A percentile compares a stretch with the other conserved stretches of the same genome.
phyloP scores from a whole-genome alignment of 1,140 invertebrate species.

The Drosophila ambigua region DNA sequence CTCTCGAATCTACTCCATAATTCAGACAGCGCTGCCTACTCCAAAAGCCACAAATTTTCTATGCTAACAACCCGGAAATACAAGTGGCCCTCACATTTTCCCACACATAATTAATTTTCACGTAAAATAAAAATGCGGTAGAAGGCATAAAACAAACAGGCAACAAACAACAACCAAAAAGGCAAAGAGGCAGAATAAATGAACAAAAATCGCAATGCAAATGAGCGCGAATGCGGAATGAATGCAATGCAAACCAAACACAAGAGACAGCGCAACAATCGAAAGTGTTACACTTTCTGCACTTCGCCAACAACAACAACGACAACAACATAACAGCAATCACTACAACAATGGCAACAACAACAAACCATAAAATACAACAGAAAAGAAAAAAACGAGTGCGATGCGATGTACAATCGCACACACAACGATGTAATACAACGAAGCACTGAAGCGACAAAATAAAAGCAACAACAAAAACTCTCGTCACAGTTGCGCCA shows the following conservation, averaged over 20 bases:
- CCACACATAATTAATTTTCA: conserved; percentile 79
- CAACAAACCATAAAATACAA: conserved; percentile 59
- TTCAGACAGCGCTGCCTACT: neutral
- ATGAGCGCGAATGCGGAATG: conserved; percentile 81
- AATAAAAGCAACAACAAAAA: conserved; percentile 30
- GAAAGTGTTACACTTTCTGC: conserved; percentile 82
- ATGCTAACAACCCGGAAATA: conserved; percentile 69
- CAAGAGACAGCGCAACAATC: conserved; percentile 70
- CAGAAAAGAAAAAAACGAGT: conserved; percentile 48
- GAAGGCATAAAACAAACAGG: conserved; percentile 42
- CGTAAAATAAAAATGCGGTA: conserved; percentile 36
- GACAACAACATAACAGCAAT: conserved; percentile 39
- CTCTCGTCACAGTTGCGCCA: conserved; percentile 70
- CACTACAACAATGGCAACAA: conserved; percentile 58
- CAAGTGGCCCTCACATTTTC: conserved; percentile 69
- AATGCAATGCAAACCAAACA: conserved; percentile 63
- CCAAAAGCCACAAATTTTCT: conserved; percentile 6
- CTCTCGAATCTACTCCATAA: too few relatives aligned
- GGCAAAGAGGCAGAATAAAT: conserved; percentile 27
- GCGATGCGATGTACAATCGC: conserved; percentile 43
- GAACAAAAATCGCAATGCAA: conserved; percentile 66
- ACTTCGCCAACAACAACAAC: conserved; percentile 67
- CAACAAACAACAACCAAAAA: conserved; percentile 24
- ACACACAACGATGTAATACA: conserved; percentile 69
- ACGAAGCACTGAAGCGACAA: conserved; percentile 32